These are phyloP conservation scores for Hyposoter dolosus DNA, from an alignment of 2,888 invertebrate genomes.

Conservation along the genomic window DNA sequence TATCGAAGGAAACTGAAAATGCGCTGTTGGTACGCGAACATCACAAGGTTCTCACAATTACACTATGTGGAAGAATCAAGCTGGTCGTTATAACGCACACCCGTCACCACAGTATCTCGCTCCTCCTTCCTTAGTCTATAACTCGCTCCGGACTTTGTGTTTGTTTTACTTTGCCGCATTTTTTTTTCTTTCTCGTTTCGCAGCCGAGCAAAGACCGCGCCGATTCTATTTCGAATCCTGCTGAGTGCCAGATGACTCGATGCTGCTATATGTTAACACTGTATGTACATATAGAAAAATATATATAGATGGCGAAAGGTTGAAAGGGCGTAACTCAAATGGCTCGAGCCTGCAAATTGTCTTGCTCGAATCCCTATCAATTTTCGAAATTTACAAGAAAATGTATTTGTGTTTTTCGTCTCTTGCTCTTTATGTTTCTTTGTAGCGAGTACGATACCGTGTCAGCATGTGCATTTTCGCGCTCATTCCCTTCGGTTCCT, in stretches of 20 bases:
- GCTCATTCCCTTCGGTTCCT: constrained; percentile 19
- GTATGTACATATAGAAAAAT: constrained; percentile 22
- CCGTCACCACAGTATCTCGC: constrained; percentile 52
- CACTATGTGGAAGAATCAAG: constrained; percentile 41
- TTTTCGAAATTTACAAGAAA: constrained; percentile 5
- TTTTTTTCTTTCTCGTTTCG: constrained; percentile 65
- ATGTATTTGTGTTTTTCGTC: constrained; percentile 34
- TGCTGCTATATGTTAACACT: constrained; percentile 66
- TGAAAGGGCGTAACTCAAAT: constrained; percentile 20
- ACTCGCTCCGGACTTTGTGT: constrained; percentile 60
- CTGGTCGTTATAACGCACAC: constrained; percentile 37
- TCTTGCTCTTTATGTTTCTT: constrained; percentile 65
- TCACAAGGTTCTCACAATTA: constrained; percentile 41
- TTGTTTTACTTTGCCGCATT: constrained; percentile 70
- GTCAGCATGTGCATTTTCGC: constrained; percentile 51
- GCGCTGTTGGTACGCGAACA: neutral
- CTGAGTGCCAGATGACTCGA: constrained; percentile 83
- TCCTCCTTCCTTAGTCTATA: constrained; percentile 32
- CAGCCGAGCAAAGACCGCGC: constrained; percentile 69
- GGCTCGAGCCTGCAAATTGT: constrained; percentile 1
- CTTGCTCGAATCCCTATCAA: neutral
- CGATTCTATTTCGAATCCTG: constrained; percentile 83
- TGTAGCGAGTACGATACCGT: constrained; percentile 13
- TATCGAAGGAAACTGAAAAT: constrained; percentile 42
- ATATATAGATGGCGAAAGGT: neutral